Percentiles rank a stretch among this genome's conserved stretches.
Evolutionary conservation across 2,113 vertebrate genomes (phyloP).

Genomic region (Cebidichthys violaceus): DNA sequence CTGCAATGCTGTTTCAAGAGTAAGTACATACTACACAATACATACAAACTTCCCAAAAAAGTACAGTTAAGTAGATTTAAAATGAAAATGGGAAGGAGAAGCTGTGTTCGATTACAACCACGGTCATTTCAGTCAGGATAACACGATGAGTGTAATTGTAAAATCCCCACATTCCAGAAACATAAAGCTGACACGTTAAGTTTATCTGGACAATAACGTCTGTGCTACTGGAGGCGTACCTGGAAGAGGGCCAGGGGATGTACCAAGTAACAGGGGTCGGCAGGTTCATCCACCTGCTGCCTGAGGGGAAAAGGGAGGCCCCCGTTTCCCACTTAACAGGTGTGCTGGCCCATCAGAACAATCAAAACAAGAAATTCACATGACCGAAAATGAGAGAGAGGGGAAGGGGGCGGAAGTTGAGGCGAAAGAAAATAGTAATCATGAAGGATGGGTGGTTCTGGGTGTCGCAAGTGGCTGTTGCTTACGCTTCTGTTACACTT

Average conservation of each 20-base stretch:
- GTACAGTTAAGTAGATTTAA: neutral
- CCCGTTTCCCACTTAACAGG: conserved; percentile 60
- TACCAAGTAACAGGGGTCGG: conserved; percentile 34
- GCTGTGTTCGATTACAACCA: neutral
- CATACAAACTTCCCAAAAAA: neutral
- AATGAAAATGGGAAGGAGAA: neutral
- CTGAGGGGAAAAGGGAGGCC: conserved; percentile 39
- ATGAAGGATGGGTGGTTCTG: conserved; percentile 13
- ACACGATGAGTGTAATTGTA: neutral
- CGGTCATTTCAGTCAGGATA: neutral
- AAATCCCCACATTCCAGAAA: neutral
- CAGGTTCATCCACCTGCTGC: conserved; percentile 73
- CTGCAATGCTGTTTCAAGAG: neutral
- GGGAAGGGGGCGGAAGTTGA: conserved; percentile 4
- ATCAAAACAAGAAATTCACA: conserved; percentile 67
- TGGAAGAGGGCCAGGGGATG: conserved; percentile 31
- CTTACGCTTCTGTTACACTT: neutral
- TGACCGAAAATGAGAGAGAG: conserved; percentile 6
- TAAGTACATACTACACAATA: neutral
- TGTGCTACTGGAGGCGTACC: neutral
- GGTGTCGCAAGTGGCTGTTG: conserved; percentile 7
- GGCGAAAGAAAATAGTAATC: conserved; percentile 55
- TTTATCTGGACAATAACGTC: neutral
- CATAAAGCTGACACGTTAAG: neutral
- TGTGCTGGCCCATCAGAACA: conserved; percentile 51